phyloP scores from a whole-genome alignment of 2,888 invertebrate species.

The Spatulosminthurus flaviceps region DNA sequence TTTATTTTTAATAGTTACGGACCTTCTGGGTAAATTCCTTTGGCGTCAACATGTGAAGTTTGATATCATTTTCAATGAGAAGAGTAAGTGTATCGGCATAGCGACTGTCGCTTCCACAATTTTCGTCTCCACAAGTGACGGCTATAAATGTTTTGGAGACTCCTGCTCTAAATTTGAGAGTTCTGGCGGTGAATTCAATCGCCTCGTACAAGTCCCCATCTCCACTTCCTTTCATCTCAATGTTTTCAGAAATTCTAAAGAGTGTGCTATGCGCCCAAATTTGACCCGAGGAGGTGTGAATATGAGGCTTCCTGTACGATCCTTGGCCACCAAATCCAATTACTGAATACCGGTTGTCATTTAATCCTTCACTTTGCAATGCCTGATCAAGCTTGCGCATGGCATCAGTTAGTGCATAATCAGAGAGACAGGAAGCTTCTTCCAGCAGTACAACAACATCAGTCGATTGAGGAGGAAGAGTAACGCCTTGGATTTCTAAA shows the following conservation, averaged over 20 bases:
- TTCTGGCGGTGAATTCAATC: slow-evolving; percentile 64
- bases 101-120: slow-evolving; percentile 64
- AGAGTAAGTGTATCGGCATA: slow-evolving; percentile 65
- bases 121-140: slow-evolving; percentile 66
- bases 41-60: slow-evolving; percentile 65
- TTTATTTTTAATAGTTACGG: too few relatives aligned
- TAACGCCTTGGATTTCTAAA: slow-evolving; percentile 54
- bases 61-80: slow-evolving; percentile 65
- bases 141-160: slow-evolving; percentile 68
- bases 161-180: slow-evolving; percentile 67
- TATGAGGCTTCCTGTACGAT: slow-evolving; percentile 65
- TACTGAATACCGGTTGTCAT: slow-evolving; percentile 67
- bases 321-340: slow-evolving; percentile 67
- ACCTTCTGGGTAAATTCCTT: slow-evolving; percentile 59
- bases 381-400: slow-evolving; percentile 57
- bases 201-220: slow-evolving; percentile 65
- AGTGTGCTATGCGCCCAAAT: slow-evolving; percentile 64
- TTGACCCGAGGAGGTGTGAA: slow-evolving; percentile 66
- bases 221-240: slow-evolving; percentile 61
- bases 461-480: slow-evolving; percentile 65
- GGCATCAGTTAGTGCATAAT: slow-evolving; percentile 53
- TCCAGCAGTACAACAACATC: slow-evolving; percentile 70
- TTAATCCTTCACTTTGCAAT: slow-evolving; percentile 63
- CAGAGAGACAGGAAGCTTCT: slow-evolving; percentile 66
- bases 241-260: slow-evolving; percentile 55